A percentile compares a stretch with the other conserved stretches of the same genome.
These are phyloP conservation scores for Mantis religiosa DNA, from an alignment of 2,888 invertebrate species.

Conservation along the genomic window DNA sequence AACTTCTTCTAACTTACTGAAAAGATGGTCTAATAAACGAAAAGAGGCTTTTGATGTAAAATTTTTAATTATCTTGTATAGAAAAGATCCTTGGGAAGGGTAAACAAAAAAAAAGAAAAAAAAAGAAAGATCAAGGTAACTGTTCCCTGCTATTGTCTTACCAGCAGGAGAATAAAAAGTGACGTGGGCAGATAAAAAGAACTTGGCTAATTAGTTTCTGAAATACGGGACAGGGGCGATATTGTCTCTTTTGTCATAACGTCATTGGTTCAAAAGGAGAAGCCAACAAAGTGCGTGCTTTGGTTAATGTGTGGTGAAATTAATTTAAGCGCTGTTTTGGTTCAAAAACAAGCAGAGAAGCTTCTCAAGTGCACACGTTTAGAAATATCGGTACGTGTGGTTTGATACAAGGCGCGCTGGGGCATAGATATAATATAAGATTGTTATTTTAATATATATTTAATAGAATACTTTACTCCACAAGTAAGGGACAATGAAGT, in stretches of 20 bases:
- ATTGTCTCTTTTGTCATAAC: background rate
- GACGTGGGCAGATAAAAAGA: background rate
- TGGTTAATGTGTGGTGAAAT: background rate
- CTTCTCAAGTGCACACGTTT: background rate
- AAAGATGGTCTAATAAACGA: slow-evolving; percentile 12
- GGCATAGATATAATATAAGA: too few relatives aligned
- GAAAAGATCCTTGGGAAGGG: background rate
- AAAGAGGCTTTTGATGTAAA: slow-evolving; percentile 6
- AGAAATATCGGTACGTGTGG: too few relatives aligned
- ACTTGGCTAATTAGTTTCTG: background rate
- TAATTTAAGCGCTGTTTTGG: too few relatives aligned
- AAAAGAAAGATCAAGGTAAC: background rate
- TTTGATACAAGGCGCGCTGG: too few relatives aligned
- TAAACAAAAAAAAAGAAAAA: background rate
- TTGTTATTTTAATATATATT: too few relatives aligned
- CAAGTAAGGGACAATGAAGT: too few relatives aligned
- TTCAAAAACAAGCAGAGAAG: background rate
- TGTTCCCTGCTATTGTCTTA: background rate
- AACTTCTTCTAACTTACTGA: slow-evolving; percentile 1
- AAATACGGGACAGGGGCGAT: background rate
- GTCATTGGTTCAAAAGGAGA: background rate
- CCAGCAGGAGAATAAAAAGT: background rate
- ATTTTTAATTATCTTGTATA: slow-evolving; percentile 20
- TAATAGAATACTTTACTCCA: too few relatives aligned
- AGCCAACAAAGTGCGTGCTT: background rate